These are phyloP conservation scores for Ploceus nigricollis DNA, from an alignment of 2,113 vertebrate species.

Conservation along the genomic window DNA sequence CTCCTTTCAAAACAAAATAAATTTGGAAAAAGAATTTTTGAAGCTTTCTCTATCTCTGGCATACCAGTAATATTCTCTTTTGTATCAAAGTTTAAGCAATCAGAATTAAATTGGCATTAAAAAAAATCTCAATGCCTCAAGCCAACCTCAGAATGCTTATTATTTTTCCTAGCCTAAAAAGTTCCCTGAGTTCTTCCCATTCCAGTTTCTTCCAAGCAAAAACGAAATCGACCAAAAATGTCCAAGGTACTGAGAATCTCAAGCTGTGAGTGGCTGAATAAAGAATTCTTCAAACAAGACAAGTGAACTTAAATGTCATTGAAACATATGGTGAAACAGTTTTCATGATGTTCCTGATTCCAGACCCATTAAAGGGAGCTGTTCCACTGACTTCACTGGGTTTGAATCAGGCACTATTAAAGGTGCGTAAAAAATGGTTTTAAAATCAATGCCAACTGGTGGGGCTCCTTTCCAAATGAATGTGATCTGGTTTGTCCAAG, in stretches of 20 bases:
- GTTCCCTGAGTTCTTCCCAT: not conserved
- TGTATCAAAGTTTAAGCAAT: not conserved
- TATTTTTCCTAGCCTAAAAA: not conserved
- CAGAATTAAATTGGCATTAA: not conserved
- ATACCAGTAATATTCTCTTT: not conserved
- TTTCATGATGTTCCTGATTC: not conserved
- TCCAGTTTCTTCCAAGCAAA: not conserved
- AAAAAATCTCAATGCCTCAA: not conserved
- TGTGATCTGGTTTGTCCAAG: not conserved
- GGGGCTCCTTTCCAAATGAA: not conserved
- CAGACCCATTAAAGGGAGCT: not conserved
- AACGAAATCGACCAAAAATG: not conserved
- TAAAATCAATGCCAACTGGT: not conserved
- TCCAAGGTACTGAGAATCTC: not conserved
- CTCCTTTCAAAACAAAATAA: not conserved
- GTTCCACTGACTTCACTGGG: conserved; percentile 34
- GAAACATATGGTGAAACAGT: conserved; percentile 23
- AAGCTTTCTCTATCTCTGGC: not conserved
- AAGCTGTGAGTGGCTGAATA: conserved; percentile 23
- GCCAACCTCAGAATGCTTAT: not conserved
- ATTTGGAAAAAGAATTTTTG: not conserved
- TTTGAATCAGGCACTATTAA: not conserved
- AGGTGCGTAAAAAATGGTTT: conserved; percentile 1
- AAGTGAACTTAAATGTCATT: not conserved
- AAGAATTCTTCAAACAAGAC: not conserved